Conservation (phyloP, 2,797 vertebrate genomes). For the Sciurus vulgaris region DNA sequence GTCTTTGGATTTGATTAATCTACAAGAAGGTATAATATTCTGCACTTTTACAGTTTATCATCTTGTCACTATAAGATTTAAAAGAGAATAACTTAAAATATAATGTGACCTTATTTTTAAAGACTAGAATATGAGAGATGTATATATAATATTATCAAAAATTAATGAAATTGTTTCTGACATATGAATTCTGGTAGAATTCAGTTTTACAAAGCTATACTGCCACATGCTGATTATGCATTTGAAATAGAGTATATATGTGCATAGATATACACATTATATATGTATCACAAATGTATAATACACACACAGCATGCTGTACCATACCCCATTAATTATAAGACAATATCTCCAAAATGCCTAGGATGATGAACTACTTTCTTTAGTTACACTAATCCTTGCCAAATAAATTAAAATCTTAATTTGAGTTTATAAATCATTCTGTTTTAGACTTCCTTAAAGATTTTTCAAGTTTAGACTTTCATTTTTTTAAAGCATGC, state of each 20-base stretch:
- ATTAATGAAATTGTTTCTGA: constrained; percentile 58
- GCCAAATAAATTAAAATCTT: constrained; percentile 31
- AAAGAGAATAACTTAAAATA: constrained; percentile 46
- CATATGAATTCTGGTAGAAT: neutral
- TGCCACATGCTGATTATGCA: neutral
- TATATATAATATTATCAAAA: neutral
- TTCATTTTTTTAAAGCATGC: constrained; percentile 13
- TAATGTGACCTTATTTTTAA: constrained; percentile 27
- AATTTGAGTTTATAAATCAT: constrained; percentile 59
- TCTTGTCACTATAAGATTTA: constrained; percentile 26
- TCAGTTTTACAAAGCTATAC: neutral
- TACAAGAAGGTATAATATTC: neutral
- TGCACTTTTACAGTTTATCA: neutral
- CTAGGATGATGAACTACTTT: neutral
- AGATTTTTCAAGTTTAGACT: constrained; percentile 12
- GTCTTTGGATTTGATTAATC: neutral
- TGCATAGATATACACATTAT: neutral
- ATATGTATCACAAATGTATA: neutral
- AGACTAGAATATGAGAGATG: neutral
- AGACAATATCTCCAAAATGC: neutral
- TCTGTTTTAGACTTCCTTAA: neutral
- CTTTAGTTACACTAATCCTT: constrained; percentile 51
- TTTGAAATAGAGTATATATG: neutral
- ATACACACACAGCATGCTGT: neutral
- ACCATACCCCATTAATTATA: neutral